These are phyloP conservation scores for Andrena flavipes DNA, from an alignment of 2,888 invertebrate genomes.

Conservation along the genomic window DNA sequence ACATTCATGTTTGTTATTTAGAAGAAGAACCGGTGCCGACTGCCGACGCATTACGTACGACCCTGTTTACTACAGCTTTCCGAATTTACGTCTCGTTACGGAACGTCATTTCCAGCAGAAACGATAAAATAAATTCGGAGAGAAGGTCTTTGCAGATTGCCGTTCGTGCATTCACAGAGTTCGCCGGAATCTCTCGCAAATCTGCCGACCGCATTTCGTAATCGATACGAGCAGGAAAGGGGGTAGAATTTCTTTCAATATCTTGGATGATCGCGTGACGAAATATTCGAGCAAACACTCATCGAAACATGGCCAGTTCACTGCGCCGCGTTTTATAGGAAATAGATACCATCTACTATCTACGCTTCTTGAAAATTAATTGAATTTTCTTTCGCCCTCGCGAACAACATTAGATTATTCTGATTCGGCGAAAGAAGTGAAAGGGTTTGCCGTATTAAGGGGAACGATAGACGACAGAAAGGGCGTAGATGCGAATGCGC, in stretches of 20 bases:
- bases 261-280: conserved; percentile 61
- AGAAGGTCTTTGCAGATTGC: conserved; percentile 78
- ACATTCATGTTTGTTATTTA: not conserved
- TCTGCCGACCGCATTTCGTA: conserved; percentile 56
- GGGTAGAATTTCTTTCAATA: conserved; percentile 67
- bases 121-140: conserved; percentile 81
- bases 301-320: not conserved
- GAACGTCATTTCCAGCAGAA: conserved; percentile 80
- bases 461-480: not conserved
- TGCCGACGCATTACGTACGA: conserved; percentile 78
- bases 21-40: not conserved
- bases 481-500: conserved; percentile 25
- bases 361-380: not conserved
- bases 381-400: not conserved
- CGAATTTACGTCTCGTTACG: conserved; percentile 83
- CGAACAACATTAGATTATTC: not conserved
- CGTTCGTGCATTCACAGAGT: conserved; percentile 65
- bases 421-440: not conserved
- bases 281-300: not conserved
- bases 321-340: not conserved
- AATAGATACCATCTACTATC: not conserved
- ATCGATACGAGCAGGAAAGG: conserved; percentile 47
- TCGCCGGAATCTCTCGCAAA: conserved; percentile 66
- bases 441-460: conserved; percentile 26
- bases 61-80: conserved; percentile 79